These are phyloP conservation scores for Cinara cedri DNA, from an alignment of 2,888 invertebrate genomes.

Conservation along the genomic window DNA sequence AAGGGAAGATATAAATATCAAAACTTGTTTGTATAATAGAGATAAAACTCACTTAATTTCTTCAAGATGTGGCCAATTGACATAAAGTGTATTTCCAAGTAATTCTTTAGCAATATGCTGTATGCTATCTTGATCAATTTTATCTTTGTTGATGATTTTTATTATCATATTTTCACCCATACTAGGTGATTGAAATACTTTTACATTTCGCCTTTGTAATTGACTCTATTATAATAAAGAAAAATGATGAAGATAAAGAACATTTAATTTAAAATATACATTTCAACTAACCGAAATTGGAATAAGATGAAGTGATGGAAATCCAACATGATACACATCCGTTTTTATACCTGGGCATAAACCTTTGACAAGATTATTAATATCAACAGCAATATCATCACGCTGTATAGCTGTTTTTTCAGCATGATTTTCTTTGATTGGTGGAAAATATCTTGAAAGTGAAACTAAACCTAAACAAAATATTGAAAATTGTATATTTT, in stretches of 20 bases:
- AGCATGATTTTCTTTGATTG: conserved; percentile 69
- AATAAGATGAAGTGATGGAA: conserved; percentile 88
- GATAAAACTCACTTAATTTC: conserved; percentile 74
- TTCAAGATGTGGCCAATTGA: conserved; percentile 92
- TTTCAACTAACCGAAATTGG: conserved; percentile 72
- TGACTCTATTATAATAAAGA: conserved; percentile 66
- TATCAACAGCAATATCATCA: conserved; percentile 69
- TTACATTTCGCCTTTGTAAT: conserved; percentile 74
- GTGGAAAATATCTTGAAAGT: conserved; percentile 71
- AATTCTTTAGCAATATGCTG: conserved; percentile 66
- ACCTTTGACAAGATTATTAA: conserved; percentile 71
- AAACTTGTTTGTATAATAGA: too few relatives aligned
- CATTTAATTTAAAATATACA: not conserved
- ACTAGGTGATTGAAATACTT: conserved; percentile 86
- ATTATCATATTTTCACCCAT: conserved; percentile 84
- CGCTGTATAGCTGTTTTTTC: conserved; percentile 65
- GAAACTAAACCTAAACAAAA: conserved; percentile 61
- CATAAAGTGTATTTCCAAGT: conserved; percentile 77
- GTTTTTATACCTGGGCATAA: conserved; percentile 72
- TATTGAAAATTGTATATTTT: not conserved
- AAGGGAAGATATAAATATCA: too few relatives aligned
- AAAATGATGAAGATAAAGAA: conserved; percentile 20
- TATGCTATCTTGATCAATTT: conserved; percentile 57
- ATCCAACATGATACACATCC: conserved; percentile 83
- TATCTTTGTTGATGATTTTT: conserved; percentile 64